These are phyloP conservation scores for Archivesica marissinica DNA, from an alignment of 1,140 invertebrate species.

Conservation along the genomic window DNA sequence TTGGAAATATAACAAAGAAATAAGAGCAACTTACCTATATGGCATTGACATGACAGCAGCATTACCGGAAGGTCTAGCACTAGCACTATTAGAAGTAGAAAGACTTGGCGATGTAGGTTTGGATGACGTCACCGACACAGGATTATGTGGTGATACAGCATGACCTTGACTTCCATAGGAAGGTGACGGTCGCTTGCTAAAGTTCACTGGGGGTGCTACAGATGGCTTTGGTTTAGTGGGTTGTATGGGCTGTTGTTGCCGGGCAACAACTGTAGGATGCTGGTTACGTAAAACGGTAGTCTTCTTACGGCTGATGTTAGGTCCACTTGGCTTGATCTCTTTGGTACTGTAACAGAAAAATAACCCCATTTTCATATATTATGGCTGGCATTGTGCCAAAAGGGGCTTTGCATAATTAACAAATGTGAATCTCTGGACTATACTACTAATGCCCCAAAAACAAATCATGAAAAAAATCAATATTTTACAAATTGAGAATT, in stretches of 20 bases:
- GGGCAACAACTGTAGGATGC: conserved; percentile 16
- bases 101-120: conserved; percentile 54
- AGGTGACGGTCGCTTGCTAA: conserved; percentile 51
- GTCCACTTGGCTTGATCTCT: conserved; percentile 95
- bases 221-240: conserved; percentile 59
- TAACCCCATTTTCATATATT: no score
- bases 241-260: conserved; percentile 13
- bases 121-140: conserved; percentile 53
- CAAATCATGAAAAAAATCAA: no score
- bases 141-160: conserved; percentile 54
- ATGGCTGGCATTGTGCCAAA: no score
- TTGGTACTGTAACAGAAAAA: conserved; percentile 88
- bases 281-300: conserved; percentile 87
- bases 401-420: no score
- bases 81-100: conserved; percentile 59
- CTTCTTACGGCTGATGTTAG: conserved; percentile 89
- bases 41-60: conserved; percentile 89
- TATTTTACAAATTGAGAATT: no score
- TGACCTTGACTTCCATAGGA: conserved; percentile 54
- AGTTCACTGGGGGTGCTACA: conserved; percentile 48
- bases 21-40: conserved; percentile 86
- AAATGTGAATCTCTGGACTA: no score
- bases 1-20: no score
- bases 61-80: conserved; percentile 15
- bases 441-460: no score